Percentiles rank a stretch among this genome's conserved stretches.
These are phyloP conservation scores for Dolichopus griseipennis DNA, from an alignment of 2,888 invertebrate species.

Conservation along the genomic window DNA sequence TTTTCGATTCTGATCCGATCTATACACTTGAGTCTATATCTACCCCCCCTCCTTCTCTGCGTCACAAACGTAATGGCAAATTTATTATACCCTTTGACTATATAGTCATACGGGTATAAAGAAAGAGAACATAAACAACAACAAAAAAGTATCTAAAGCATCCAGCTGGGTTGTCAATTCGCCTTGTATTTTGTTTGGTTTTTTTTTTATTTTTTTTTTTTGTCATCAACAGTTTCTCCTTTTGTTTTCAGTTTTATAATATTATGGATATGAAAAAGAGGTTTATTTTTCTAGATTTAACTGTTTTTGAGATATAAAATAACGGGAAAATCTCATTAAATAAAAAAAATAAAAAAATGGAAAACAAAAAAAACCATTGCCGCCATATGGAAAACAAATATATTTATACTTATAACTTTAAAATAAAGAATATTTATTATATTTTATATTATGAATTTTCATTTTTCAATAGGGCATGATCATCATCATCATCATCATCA, in stretches of 20 bases:
- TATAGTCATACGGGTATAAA: too few species aligned
- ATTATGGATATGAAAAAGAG: background rate
- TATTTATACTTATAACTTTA: too few species aligned
- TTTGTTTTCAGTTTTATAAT: too few species aligned
- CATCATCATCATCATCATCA: background rate
- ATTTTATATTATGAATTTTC: background rate
- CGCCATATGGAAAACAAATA: too few species aligned
- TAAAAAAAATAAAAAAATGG: too few species aligned
- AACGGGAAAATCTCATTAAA: background rate
- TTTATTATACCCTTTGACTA: too few species aligned
- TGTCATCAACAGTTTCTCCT: background rate
- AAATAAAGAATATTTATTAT: too few species aligned
- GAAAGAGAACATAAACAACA: background rate
- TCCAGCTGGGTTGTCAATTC: conserved; percentile 1
- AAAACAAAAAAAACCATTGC: too few species aligned
- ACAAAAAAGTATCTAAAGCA: background rate
- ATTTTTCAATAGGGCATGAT: background rate
- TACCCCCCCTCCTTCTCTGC: too few species aligned
- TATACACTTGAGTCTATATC: too few species aligned
- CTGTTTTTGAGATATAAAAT: background rate
- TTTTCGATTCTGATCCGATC: too few species aligned
- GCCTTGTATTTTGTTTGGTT: background rate
- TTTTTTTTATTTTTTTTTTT: background rate
- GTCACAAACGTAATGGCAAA: too few species aligned
- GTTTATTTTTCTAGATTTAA: background rate